Base-by-base conservation (phyloP, 2,888 invertebrate species). In the Ochropleura leucogaster region DNA sequence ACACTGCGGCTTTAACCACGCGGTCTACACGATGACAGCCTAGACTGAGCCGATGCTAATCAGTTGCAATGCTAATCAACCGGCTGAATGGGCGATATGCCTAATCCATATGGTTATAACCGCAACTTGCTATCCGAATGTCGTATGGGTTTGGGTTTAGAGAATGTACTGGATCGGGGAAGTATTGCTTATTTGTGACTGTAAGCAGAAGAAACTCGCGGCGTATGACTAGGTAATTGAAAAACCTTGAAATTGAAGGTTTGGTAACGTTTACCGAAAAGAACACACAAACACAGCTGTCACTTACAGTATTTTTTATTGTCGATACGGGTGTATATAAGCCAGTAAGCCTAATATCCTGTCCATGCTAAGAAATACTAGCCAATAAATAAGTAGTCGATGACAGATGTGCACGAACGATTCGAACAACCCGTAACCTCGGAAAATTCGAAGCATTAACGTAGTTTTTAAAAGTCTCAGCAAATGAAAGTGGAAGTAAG, bases 61-160 rank as follows among this genome's bases (percentile, higher is more conserved):
- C 64, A 72, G 30, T 16, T 68, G 44, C 42, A 42, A 44, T 53
- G 49, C 20, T 68, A 73, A 78, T 78, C 53, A 67, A 44, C 55
- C 18, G 59, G 14, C 60, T 20, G 73, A 60, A 64, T 64, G 30
- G 47, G 46, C 18, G 59, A 60, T 79, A 68, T 73, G 30, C 63
- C 64, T 60, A 49, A 78, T 73, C 68, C 59, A 78, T 55, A 72
- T 44, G 30, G 47, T 18, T 20, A 68, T 72, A 64, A 66, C 14
- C 40, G 14, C 49, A 71, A 53, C 53, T n/a, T 59, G 57, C 10
- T 53, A n/a, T 16, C 0, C 42, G 10, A 60, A 57, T 59, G 18
- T 40, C 20, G 59, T 40, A 46, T 46, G 9, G 57, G 20, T 20
- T 20, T 30, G 6, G 20, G 16, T 16, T 10, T n/a, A 16, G 18